Percentiles rank a stretch among this genome's conserved stretches.
Evolutionary conservation across 2,113 vertebrate species (phyloP).

Genomic region (Clupea harengus): DNA sequence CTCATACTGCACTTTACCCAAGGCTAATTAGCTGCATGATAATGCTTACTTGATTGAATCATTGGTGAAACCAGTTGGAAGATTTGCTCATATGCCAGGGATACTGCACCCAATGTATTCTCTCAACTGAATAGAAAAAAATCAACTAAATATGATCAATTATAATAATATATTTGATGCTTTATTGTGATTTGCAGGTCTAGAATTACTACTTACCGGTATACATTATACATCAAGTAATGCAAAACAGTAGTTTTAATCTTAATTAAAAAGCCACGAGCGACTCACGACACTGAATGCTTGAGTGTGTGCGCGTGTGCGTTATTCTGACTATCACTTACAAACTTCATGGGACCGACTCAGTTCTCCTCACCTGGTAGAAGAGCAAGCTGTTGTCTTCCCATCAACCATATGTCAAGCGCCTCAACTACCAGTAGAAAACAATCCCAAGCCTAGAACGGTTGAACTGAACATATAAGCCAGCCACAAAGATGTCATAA

Average conservation of each 20-base stretch:
- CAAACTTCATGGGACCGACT: not conserved
- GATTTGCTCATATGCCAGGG: not conserved
- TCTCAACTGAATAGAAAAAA: not conserved
- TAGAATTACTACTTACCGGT: not conserved
- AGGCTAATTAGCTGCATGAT: not conserved
- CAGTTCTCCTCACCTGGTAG: not conserved
- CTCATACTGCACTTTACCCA: not conserved
- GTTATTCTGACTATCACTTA: not conserved
- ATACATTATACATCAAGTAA: not conserved
- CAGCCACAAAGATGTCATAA: not conserved
- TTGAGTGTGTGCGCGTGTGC: not conserved
- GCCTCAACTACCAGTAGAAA: not conserved
- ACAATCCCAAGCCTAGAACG: not conserved
- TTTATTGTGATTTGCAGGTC: not conserved
- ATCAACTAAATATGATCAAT: not conserved
- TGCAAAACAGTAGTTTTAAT: not conserved
- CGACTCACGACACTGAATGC: not conserved
- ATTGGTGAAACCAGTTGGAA: not conserved
- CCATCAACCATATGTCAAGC: not conserved
- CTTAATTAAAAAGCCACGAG: not conserved
- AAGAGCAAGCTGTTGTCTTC: not conserved
- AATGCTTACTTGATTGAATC: not conserved
- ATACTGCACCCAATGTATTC: not conserved
- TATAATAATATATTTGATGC: not conserved
- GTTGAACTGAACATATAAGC: not conserved